Percentiles rank a stretch among this genome's conserved stretches.
Evolutionary conservation across 2,113 vertebrate genomes (phyloP).

Genomic region (Neotragus moschatus): DNA sequence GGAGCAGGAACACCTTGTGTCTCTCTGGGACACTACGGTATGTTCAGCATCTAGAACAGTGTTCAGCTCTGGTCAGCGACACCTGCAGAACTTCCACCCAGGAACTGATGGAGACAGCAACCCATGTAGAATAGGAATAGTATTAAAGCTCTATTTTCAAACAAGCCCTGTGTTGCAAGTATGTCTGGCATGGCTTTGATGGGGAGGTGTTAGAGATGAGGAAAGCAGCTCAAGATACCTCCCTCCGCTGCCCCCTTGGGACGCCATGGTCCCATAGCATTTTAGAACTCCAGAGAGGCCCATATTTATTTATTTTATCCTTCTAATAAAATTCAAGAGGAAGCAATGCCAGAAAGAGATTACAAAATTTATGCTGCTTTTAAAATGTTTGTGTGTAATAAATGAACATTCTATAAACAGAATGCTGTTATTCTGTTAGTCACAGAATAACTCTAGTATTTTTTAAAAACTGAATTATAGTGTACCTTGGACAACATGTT

Average conservation of each 20-base stretch:
- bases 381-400: constrained; percentile 2
- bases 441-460: background rate
- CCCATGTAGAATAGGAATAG: fast-evolving
- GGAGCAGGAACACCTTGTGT: background rate
- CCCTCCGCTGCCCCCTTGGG: background rate
- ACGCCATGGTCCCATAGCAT: background rate
- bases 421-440: background rate
- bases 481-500: background rate
- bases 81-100: background rate
- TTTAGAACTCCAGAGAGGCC: background rate
- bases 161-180: background rate
- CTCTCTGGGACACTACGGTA: background rate
- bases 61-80: background rate
- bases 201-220: background rate
- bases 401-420: background rate
- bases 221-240: background rate
- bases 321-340: background rate
- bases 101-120: background rate
- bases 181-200: background rate
- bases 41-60: background rate
- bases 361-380: background rate
- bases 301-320: background rate
- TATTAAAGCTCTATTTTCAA: background rate
- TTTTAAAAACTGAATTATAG: background rate
- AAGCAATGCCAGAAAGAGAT: background rate